Conservation (phyloP, 2,888 invertebrate species). For the Diabrotica balteata region DNA sequence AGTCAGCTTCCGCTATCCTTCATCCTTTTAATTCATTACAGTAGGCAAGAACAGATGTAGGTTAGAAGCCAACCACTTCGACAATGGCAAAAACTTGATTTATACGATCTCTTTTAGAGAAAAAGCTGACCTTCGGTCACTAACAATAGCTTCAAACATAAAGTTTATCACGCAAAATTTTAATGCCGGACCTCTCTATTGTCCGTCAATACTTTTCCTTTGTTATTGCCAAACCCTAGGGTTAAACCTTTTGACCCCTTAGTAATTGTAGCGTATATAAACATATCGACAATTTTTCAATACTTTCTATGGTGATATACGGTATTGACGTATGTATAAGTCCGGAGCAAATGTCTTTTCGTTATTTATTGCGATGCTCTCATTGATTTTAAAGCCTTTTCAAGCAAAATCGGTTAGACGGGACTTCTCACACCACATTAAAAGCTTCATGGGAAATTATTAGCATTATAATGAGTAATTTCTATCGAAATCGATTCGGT, state of each 20-base stretch:
- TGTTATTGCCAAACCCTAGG: slow-evolving; percentile 53
- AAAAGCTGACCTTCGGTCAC: slow-evolving; percentile 47
- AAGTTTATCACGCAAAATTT: slow-evolving; percentile 57
- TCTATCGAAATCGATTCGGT: too few species aligned
- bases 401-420: slow-evolving; percentile 18
- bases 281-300: slow-evolving; percentile 60
- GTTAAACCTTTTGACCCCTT: slow-evolving; percentile 60
- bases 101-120: slow-evolving; percentile 57
- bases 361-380: slow-evolving; percentile 34
- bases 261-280: slow-evolving; percentile 59
- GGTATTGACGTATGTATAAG: slow-evolving; percentile 14
- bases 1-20: slow-evolving; percentile 1
- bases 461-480: not conserved
- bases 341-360: slow-evolving; percentile 29
- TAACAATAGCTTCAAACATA: slow-evolving; percentile 48
- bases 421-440: slow-evolving; percentile 16
- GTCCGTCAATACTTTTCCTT: slow-evolving; percentile 48
- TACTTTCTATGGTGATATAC: slow-evolving; percentile 37
- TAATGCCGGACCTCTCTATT: slow-evolving; percentile 52
- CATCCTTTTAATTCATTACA: slow-evolving; percentile 45
- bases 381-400: slow-evolving; percentile 19
- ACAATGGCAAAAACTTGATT: slow-evolving; percentile 59
- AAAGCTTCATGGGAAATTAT: slow-evolving; percentile 18
- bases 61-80: slow-evolving; percentile 59
- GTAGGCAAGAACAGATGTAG: slow-evolving; percentile 59